These are phyloP conservation scores for Eidolon dupreanum DNA, from an alignment of 2,797 vertebrate species.

Conservation along the genomic window DNA sequence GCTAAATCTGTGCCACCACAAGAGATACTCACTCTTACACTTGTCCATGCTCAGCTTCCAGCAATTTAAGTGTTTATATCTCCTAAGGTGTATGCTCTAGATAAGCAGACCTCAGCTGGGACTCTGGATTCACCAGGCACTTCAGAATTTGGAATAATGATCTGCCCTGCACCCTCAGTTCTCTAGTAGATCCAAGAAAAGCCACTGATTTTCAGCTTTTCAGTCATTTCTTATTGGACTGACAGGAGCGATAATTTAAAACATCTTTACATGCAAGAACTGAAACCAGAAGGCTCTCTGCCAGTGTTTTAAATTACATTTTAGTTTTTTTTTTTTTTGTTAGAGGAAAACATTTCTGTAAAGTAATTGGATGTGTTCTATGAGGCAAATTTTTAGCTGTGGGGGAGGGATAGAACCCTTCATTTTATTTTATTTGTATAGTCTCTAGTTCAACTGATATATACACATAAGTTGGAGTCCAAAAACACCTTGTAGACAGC, in stretches of 20 bases:
- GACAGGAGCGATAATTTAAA: background rate
- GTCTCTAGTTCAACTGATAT: background rate
- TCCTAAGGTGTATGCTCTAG: background rate
- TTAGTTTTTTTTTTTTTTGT: background rate
- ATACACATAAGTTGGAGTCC: background rate
- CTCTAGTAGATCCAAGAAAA: background rate
- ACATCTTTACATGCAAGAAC: background rate
- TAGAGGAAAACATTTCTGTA: constrained; percentile 18
- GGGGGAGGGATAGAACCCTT: background rate
- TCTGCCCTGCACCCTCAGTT: background rate
- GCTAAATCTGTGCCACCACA: fast-evolving
- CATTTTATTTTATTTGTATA: background rate
- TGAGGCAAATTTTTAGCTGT: background rate
- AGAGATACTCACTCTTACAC: background rate
- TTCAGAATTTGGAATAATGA: background rate
- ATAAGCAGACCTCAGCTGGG: background rate
- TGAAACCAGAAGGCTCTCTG: background rate
- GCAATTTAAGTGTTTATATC: background rate
- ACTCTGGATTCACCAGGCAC: background rate
- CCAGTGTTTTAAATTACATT: background rate
- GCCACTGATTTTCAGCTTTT: background rate
- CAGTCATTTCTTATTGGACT: background rate
- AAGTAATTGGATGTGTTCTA: background rate
- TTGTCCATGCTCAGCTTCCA: background rate
- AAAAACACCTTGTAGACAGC: background rate